These are phyloP conservation scores for Sebastes aleutianus DNA, from an alignment of 2,797 vertebrate species.

Conservation along the genomic window DNA sequence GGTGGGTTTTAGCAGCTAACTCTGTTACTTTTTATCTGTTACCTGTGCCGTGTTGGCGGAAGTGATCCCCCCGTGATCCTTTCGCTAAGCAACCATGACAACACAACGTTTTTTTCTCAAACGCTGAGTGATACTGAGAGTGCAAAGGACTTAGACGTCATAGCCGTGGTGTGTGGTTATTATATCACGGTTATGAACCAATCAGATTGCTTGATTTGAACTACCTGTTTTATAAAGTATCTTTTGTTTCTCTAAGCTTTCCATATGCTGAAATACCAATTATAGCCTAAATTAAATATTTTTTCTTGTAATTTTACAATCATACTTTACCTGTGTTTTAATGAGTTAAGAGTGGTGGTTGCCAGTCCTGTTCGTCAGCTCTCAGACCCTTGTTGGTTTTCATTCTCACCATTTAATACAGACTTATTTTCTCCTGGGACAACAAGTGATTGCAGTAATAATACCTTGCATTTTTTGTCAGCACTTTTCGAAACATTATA, in stretches of 20 bases:
- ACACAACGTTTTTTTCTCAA: too few species aligned
- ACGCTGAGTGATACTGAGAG: too few species aligned
- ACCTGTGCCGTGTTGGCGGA: too few species aligned
- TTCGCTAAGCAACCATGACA: too few species aligned
- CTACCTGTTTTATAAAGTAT: neutral
- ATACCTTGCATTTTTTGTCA: neutral
- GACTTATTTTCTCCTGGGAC: conserved; percentile 4
- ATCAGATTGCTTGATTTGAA: too few species aligned
- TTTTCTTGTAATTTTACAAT: neutral
- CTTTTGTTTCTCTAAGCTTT: neutral
- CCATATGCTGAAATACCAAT: neutral
- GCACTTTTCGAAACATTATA: neutral
- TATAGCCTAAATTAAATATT: neutral
- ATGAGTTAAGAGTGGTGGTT: neutral
- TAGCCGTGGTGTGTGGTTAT: too few species aligned
- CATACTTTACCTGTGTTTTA: neutral
- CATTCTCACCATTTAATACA: conserved; percentile 5
- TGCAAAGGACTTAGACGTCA: too few species aligned
- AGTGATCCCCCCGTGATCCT: too few species aligned
- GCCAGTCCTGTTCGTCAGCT: neutral
- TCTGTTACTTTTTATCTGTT: too few species aligned
- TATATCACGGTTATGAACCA: too few species aligned
- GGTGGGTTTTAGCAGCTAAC: too few species aligned
- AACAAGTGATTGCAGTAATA: neutral
- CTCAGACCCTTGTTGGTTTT: conserved; percentile 5